Percentiles rank a stretch among this genome's conserved stretches.
These are phyloP conservation scores for Chionomys nivalis DNA, from an alignment of 2,113 vertebrate species.

Conservation along the genomic window DNA sequence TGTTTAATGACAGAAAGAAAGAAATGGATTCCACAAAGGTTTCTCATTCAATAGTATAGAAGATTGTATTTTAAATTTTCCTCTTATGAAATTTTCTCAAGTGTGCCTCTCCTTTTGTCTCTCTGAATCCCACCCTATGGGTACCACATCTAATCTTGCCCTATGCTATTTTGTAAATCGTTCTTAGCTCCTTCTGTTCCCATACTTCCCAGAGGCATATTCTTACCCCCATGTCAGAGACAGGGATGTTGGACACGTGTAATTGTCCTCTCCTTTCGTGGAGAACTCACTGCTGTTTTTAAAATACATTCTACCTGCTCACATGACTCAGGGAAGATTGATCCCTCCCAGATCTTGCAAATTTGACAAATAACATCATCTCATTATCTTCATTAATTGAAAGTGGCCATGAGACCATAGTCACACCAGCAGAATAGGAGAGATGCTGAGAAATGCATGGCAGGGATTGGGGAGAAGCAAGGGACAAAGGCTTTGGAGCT, in stretches of 20 bases:
- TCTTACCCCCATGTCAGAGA: not conserved
- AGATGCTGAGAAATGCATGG: not conserved
- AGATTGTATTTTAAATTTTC: conserved; percentile 14
- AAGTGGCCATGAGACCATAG: no score
- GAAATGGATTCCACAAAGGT: not conserved
- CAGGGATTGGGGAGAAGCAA: rapidly evolving
- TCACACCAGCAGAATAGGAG: rapidly evolving
- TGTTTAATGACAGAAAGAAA: not conserved
- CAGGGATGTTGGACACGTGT: not conserved
- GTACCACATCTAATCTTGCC: not conserved
- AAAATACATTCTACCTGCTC: not conserved
- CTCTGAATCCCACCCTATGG: rapidly evolving
- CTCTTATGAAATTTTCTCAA: not conserved
- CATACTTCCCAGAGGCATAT: not conserved
- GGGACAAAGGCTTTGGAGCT: not conserved
- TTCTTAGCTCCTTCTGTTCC: not conserved
- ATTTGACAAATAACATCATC: not conserved
- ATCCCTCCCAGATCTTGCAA: not conserved
- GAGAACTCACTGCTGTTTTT: not conserved
- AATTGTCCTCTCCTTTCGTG: not conserved
- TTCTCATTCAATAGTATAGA: not conserved
- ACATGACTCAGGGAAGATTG: not conserved
- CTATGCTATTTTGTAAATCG: not conserved
- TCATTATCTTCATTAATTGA: not conserved
- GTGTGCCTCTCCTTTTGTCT: not conserved